Evolutionary conservation across 2,888 invertebrate species (phyloP).

Genomic region (Drosophila koepferae): DNA sequence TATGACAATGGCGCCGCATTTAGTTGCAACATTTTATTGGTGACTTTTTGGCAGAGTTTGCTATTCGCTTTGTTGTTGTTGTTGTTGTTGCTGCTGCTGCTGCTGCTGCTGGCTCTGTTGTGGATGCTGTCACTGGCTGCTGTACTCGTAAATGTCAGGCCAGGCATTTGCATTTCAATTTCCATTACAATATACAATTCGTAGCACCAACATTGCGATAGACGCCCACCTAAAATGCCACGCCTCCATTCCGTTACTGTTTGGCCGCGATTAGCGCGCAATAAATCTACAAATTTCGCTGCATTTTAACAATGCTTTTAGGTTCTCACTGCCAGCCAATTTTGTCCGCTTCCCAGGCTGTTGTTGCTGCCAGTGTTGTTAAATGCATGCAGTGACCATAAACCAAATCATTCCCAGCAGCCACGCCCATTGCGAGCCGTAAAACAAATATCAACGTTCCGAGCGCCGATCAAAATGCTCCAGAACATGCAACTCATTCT

Average conservation of each 20-base stretch:
- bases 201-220: constrained; percentile 43
- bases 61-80: constrained; percentile 29
- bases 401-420: constrained; percentile 72
- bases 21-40: constrained; percentile 82
- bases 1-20: constrained; percentile 72
- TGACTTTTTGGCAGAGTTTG: constrained; percentile 72
- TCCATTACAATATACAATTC: constrained; percentile 77
- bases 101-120: constrained; percentile 34
- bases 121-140: constrained; percentile 55
- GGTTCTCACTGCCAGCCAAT: constrained; percentile 61
- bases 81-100: constrained; percentile 26
- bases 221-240: constrained; percentile 54
- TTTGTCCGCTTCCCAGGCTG: constrained; percentile 27
- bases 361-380: constrained; percentile 57
- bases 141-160: constrained; percentile 77
- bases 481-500: constrained; percentile 72
- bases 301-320: constrained; percentile 77
- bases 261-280: constrained; percentile 80
- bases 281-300: constrained; percentile 79
- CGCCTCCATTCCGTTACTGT: constrained; percentile 47
- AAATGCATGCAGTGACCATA: constrained; percentile 74
- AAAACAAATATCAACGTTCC: constrained; percentile 56
- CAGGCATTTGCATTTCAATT: constrained; percentile 79
- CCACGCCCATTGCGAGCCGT: constrained; percentile 63
- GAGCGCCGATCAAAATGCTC: constrained; percentile 40